A percentile compares a stretch with the other conserved stretches of the same genome.
Evolutionary conservation across 2,797 vertebrate genomes (phyloP).

Genomic region (Xenentodon cancila): DNA sequence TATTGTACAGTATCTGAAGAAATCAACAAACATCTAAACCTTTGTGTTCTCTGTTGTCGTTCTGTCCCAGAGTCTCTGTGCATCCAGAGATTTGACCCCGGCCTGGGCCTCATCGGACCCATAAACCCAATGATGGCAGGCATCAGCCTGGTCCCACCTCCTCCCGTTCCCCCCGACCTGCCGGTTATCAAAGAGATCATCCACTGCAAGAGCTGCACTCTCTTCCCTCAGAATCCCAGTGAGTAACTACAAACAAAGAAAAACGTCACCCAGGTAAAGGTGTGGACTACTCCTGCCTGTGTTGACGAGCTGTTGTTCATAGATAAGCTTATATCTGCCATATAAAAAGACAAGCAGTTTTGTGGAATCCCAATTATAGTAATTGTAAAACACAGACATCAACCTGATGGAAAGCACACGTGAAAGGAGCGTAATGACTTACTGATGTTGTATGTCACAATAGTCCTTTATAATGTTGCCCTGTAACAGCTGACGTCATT

Average conservation of each 20-base stretch:
- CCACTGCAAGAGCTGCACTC: constrained; percentile 94
- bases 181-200: constrained; percentile 95
- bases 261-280: background rate
- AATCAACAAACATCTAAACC: background rate
- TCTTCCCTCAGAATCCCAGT: constrained; percentile 98
- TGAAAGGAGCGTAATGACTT: no score
- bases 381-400: background rate
- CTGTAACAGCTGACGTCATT: background rate
- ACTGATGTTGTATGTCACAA: no score
- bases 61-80: constrained; percentile 89
- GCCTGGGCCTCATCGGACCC: constrained; percentile 89
- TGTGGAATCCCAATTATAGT: no score
- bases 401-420: background rate
- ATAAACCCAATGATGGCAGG: constrained; percentile 95
- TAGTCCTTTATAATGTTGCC: background rate
- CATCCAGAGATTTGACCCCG: constrained; percentile 92
- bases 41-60: background rate
- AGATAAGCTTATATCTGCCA: no score
- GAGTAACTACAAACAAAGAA: constrained; percentile 65
- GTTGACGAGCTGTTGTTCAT: no score
- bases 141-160: constrained; percentile 88
- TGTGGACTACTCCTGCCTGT: no score
- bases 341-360: no score
- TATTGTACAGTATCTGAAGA: background rate
- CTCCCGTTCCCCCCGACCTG: constrained; percentile 85